phyloP scores from a whole-genome alignment of 2,888 invertebrate genomes.

The Apamea anceps region DNA sequence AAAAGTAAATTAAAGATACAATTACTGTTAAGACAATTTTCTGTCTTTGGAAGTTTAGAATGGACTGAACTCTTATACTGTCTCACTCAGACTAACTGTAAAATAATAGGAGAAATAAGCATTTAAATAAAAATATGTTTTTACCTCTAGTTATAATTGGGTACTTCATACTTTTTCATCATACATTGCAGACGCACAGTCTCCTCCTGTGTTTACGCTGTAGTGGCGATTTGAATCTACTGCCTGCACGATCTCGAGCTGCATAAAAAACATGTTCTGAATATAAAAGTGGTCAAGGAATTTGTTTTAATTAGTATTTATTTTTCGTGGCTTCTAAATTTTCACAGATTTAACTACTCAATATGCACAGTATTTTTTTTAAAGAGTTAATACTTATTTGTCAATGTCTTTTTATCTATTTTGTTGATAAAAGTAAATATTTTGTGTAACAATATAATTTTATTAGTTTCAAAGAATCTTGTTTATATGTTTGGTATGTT shows the following conservation, averaged over 20 bases:
- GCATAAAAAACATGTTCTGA: background rate
- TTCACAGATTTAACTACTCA: background rate
- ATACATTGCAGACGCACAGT: background rate
- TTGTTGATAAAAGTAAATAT: background rate
- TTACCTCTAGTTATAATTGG: background rate
- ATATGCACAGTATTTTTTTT: background rate
- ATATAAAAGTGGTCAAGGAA: background rate
- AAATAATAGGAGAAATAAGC: background rate
- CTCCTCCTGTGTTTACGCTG: background rate
- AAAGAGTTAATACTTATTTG: background rate
- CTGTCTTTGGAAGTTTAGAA: background rate
- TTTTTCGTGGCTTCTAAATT: background rate
- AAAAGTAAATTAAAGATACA: background rate
- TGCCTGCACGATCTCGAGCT: constrained; percentile 7
- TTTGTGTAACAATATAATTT: background rate
- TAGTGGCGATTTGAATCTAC: background rate
- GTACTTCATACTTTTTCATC: background rate
- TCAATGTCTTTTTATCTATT: background rate
- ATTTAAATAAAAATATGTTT: background rate
- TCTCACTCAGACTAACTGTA: background rate
- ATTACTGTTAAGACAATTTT: background rate
- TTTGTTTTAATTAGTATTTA: no score
- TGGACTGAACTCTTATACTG: background rate
- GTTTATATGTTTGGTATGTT: background rate
- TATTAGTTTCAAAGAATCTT: background rate